Conservation (phyloP, 2,113 vertebrate genomes). For the Todiramphus saurophagus region DNA sequence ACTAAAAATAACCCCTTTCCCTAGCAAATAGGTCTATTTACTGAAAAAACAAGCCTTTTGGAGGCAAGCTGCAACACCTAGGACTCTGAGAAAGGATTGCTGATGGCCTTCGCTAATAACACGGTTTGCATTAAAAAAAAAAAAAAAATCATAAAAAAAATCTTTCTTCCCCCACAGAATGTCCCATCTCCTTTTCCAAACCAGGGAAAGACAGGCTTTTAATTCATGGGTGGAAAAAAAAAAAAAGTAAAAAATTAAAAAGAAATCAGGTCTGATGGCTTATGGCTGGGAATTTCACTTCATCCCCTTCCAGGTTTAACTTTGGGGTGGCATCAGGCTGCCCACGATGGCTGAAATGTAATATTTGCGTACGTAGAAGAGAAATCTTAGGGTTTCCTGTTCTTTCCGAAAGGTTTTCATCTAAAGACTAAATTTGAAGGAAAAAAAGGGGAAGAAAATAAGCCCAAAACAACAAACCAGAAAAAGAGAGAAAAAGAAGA, state of each 20-base stretch:
- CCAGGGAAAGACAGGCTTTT: conserved; percentile 46
- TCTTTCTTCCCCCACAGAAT: conserved; percentile 25
- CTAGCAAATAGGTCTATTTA: conserved; percentile 12
- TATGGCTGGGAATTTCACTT: conserved; percentile 36
- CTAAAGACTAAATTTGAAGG: conserved; percentile 20
- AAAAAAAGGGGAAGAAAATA: not conserved
- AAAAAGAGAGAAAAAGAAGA: not conserved
- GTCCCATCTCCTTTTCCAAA: conserved; percentile 61
- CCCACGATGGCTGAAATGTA: not conserved
- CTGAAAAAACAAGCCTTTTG: not conserved
- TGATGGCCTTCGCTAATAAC: conserved; percentile 13
- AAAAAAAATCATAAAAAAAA: not conserved
- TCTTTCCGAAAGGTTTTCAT: conserved; percentile 35
- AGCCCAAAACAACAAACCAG: not conserved
- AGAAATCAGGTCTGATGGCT: not conserved
- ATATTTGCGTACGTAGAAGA: conserved; percentile 32
- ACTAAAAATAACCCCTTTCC: conserved; percentile 36
- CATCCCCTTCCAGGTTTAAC: conserved; percentile 49
- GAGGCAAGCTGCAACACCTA: not conserved
- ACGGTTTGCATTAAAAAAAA: not conserved
- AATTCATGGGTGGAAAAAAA: conserved; percentile 30
- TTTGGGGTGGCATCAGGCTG: conserved; percentile 49
- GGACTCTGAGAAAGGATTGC: not conserved
- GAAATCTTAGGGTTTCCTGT: conserved; percentile 54
- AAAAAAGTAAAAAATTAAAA: too few relatives aligned